phyloP scores from a whole-genome alignment of 2,797 vertebrate genomes.

The Euthynnus affinis region DNA sequence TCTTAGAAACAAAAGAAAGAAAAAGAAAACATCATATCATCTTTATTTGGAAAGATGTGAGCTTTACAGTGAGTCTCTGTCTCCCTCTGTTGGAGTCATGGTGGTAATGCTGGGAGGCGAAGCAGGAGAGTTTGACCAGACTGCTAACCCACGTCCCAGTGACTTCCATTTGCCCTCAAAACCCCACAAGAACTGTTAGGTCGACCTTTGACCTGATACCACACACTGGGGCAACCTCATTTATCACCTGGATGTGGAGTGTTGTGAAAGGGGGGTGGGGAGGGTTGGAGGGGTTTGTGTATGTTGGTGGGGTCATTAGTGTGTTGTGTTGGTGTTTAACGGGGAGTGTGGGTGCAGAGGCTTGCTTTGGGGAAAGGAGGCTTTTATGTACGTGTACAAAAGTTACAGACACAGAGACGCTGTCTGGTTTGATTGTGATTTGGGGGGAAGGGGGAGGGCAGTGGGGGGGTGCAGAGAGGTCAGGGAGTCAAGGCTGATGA shows the following conservation, averaged over 20 bases:
- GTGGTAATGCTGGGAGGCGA: not conserved
- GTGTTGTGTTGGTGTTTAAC: slow-evolving; percentile 55
- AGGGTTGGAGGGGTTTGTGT: not conserved
- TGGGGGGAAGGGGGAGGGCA: slow-evolving; percentile 34
- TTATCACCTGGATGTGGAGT: slow-evolving; percentile 79
- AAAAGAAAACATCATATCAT: no score
- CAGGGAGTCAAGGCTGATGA: slow-evolving; percentile 75
- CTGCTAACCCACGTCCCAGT: slow-evolving; percentile 40
- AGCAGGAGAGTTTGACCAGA: slow-evolving; percentile 14
- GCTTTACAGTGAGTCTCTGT: slow-evolving; percentile 67
- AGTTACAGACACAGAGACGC: slow-evolving; percentile 79
- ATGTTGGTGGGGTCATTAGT: slow-evolving; percentile 60
- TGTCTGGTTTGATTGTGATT: slow-evolving; percentile 75
- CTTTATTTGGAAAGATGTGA: not conserved
- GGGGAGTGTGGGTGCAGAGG: slow-evolving; percentile 4
- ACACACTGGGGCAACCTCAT: slow-evolving; percentile 76
- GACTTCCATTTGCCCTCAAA: slow-evolving; percentile 64
- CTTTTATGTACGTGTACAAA: slow-evolving; percentile 71
- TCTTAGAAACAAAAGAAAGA: not conserved
- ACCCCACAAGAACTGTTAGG: slow-evolving; percentile 63
- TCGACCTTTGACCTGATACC: slow-evolving; percentile 63
- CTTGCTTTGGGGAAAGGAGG: slow-evolving; percentile 51
- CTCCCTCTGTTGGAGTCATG: slow-evolving; percentile 79
- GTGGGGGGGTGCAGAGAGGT: slow-evolving; percentile 66
- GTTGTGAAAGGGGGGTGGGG: slow-evolving; percentile 58